These are phyloP conservation scores for Palythoa caribaeorum DNA, from an alignment of 92 coral and sea anemone genomes.

Conservation along the genomic window DNA sequence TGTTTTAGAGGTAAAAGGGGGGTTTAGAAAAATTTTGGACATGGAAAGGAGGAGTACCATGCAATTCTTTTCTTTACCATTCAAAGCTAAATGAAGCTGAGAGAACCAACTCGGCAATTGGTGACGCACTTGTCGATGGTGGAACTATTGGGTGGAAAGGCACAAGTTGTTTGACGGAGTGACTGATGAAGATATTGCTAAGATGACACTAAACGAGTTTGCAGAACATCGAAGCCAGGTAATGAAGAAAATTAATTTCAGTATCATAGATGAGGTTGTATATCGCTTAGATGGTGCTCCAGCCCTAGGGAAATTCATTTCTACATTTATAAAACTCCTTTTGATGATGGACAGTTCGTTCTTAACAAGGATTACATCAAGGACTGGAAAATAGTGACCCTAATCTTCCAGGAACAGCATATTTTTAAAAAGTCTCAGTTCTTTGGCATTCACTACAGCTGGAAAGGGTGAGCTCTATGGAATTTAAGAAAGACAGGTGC, in stretches of 20 bases:
- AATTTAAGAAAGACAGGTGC: slow-evolving; percentile 55
- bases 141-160: slow-evolving; percentile 35
- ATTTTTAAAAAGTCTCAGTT: slow-evolving; percentile 48
- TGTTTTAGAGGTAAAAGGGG: too few relatives aligned
- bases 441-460: slow-evolving; percentile 44
- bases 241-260: slow-evolving; percentile 23
- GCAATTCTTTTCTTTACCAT: too few relatives aligned
- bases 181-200: slow-evolving; percentile 32
- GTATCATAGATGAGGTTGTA: slow-evolving; percentile 29
- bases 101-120: slow-evolving; percentile 34
- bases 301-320: slow-evolving; percentile 61
- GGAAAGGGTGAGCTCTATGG: slow-evolving; percentile 60
- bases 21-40: too few relatives aligned
- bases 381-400: slow-evolving; percentile 12
- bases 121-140: slow-evolving; percentile 43
- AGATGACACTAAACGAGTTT: slow-evolving; percentile 14
- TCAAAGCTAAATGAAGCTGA: too few relatives aligned
- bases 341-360: slow-evolving; percentile 38
- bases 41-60: too few relatives aligned
- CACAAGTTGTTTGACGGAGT: slow-evolving; percentile 22
- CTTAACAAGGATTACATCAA: slow-evolving; percentile 26
- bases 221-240: not conserved
- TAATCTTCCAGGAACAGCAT: slow-evolving; percentile 57
- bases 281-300: slow-evolving; percentile 57
- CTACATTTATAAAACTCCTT: slow-evolving; percentile 47